These are phyloP conservation scores for cat (Felis catus) DNA, from an alignment of 2,113 vertebrate species.

Conservation along the genomic window DNA sequence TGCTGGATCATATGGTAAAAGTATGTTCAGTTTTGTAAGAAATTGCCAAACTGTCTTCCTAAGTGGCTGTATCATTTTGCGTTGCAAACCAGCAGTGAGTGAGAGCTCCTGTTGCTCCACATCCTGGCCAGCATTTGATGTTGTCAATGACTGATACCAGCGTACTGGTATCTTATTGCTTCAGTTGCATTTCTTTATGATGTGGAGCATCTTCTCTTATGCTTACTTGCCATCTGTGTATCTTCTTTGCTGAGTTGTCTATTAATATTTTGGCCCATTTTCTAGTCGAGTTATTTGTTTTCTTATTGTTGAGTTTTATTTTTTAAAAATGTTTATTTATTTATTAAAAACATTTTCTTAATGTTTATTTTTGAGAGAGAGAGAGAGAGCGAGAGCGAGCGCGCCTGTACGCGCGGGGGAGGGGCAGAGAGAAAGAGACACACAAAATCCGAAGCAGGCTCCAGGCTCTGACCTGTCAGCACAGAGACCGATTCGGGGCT, in stretches of 20 bases:
- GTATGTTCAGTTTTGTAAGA: not conserved
- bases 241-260: not conserved
- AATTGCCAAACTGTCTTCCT: not conserved
- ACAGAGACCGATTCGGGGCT: too few species aligned
- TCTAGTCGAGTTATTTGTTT: not conserved
- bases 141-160: not conserved
- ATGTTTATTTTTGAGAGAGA: too few species aligned
- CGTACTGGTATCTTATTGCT: not conserved
- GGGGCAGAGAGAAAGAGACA: too few species aligned
- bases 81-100: not conserved
- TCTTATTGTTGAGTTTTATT: not conserved
- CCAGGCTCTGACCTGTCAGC: too few species aligned
- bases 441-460: too few species aligned
- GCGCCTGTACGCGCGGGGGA: rapidly evolving
- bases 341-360: too few species aligned
- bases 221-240: not conserved
- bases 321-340: too few species aligned
- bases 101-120: not conserved
- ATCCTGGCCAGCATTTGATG: not conserved
- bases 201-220: not conserved
- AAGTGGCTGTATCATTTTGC: not conserved
- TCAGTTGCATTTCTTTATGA: not conserved
- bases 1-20: not conserved
- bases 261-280: not conserved
- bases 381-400: too few species aligned